Percentiles rank a stretch among this genome's conserved stretches.
Evolutionary conservation across 2,113 vertebrate species (phyloP).

Genomic region (Callocephalon fimbriatum): DNA sequence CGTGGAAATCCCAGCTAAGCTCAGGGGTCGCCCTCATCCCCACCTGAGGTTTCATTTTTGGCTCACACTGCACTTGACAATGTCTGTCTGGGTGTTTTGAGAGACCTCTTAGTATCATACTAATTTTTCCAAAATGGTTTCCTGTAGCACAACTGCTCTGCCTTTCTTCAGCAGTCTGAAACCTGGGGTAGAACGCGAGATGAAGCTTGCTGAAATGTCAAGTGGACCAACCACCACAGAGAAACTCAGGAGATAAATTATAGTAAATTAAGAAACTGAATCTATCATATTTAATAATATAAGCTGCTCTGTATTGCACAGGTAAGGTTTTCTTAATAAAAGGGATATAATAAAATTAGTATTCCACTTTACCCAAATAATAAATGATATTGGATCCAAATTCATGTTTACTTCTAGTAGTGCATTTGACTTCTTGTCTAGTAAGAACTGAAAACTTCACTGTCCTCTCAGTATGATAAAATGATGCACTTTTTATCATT

Average conservation of each 20-base stretch:
- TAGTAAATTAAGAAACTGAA: not conserved
- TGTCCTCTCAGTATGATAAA: not conserved
- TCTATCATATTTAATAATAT: not conserved
- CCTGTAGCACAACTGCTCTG: not conserved
- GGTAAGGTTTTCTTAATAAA: not conserved
- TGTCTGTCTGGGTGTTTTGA: not conserved
- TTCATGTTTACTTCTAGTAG: not conserved
- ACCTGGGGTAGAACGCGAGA: not conserved
- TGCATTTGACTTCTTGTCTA: not conserved
- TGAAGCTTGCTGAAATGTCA: not conserved
- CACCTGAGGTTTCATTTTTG: not conserved
- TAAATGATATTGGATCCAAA: not conserved
- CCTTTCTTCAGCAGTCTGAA: not conserved
- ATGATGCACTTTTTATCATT: not conserved
- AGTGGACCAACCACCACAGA: not conserved
- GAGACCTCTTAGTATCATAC: not conserved
- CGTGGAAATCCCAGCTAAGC: not conserved
- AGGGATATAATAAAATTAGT: not conserved
- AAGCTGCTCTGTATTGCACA: not conserved
- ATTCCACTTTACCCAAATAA: not conserved
- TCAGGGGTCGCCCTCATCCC: not conserved
- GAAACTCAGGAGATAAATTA: not conserved
- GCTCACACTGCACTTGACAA: not conserved
- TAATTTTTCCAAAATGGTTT: not conserved
- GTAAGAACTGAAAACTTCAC: not conserved